Conservation (phyloP, 2,113 vertebrate genomes). For the Gymnogyps californianus region DNA sequence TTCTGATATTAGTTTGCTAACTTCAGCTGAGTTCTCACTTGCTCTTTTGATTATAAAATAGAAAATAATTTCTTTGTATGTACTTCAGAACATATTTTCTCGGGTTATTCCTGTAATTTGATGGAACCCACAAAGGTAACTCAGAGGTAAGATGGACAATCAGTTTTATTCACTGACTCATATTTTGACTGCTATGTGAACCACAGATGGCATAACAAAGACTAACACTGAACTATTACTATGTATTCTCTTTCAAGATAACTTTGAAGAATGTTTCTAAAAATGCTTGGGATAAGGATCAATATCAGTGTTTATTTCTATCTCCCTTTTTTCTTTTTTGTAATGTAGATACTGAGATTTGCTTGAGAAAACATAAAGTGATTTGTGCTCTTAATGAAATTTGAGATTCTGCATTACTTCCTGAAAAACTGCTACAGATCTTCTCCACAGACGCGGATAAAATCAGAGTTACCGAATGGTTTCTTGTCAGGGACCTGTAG, state of each 20-base stretch:
- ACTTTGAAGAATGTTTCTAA: not conserved
- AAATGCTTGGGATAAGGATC: not conserved
- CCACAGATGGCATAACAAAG: not conserved
- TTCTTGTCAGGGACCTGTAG: not conserved
- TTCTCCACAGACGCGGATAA: not conserved
- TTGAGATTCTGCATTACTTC: not conserved
- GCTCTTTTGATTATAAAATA: not conserved
- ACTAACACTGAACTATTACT: not conserved
- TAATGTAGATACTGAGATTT: not conserved
- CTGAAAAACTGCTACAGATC: not conserved
- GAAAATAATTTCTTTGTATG: not conserved
- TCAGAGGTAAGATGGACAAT: not conserved
- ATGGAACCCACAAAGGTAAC: not conserved
- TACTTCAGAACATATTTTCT: not conserved
- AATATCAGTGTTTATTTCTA: not conserved
- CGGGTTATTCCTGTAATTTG: not conserved
- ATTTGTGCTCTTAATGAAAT: not conserved
- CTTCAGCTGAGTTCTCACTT: not conserved
- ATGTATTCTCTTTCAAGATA: not conserved
- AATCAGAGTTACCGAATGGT: not conserved
- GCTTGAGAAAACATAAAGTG: not conserved
- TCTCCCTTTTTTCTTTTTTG: not conserved
- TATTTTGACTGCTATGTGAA: not conserved
- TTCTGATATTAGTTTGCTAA: not conserved
- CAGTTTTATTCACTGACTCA: not conserved